Conservation (phyloP, 2,888 invertebrate species). For the Cataglyphis livida region DNA sequence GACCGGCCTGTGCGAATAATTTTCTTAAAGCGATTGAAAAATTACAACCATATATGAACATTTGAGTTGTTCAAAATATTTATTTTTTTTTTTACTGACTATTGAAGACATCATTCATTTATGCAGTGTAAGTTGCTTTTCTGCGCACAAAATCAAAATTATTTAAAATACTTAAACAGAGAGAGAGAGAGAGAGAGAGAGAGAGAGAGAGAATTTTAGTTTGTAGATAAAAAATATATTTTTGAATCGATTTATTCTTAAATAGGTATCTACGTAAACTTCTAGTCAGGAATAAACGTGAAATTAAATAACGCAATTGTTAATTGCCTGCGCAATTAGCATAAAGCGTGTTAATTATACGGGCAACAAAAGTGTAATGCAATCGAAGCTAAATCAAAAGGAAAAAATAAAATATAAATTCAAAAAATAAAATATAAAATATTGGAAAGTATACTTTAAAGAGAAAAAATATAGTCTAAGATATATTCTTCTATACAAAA, state of each 20-base stretch:
- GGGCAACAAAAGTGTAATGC: conserved; percentile 60
- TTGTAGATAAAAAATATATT: conserved; percentile 22
- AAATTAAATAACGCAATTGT: conserved; percentile 12
- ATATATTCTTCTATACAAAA: neutral
- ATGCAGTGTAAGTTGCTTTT: conserved; percentile 65
- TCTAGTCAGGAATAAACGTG: conserved; percentile 70
- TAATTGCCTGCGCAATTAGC: neutral
- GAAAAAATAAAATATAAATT: neutral
- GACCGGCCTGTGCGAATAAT: conserved; percentile 63
- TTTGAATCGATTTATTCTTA: neutral
- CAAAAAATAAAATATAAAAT: neutral
- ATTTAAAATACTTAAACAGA: neutral
- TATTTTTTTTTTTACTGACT: conserved; percentile 32
- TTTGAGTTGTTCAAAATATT: conserved; percentile 42
- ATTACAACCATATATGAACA: conserved; percentile 29
- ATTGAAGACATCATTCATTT: conserved; percentile 70
- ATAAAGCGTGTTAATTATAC: conserved; percentile 5
- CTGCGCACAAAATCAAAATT: neutral
- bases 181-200: too few relatives aligned
- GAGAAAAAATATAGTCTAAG: neutral
- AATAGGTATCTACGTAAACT: conserved; percentile 43
- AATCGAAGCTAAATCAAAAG: neutral
- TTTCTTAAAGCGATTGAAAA: conserved; percentile 60
- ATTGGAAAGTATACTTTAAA: neutral
- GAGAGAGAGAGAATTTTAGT: neutral